These are phyloP conservation scores for Cyclophora albipunctata DNA, from an alignment of 2,888 invertebrate species.

Conservation along the genomic window DNA sequence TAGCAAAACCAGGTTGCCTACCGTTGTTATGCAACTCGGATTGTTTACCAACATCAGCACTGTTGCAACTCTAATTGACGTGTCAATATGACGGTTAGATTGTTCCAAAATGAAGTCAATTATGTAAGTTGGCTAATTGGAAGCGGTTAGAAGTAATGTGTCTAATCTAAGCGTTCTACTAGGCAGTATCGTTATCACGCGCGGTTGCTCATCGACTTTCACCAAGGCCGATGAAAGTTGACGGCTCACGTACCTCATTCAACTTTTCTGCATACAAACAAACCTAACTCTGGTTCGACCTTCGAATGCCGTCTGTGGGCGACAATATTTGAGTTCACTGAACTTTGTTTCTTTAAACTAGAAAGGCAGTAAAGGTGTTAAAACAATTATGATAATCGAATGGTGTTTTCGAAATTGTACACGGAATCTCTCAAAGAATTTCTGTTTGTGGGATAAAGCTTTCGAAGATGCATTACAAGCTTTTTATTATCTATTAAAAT, in stretches of 20 bases:
- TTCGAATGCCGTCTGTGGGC: constrained; percentile 16
- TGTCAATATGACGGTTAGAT: constrained; percentile 19
- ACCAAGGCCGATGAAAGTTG: constrained; percentile 67
- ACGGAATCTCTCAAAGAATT: too few relatives aligned
- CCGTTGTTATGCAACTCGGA: constrained; percentile 33
- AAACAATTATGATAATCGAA: too few relatives aligned
- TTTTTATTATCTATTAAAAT: too few relatives aligned
- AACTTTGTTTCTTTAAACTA: constrained; percentile 2
- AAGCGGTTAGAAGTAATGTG: constrained; percentile 16
- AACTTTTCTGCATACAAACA: constrained; percentile 52
- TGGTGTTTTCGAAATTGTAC: too few relatives aligned
- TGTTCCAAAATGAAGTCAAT: constrained; percentile 18
- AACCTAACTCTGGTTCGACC: constrained; percentile 20
- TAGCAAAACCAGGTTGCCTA: constrained; percentile 24
- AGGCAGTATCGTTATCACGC: constrained; percentile 41
- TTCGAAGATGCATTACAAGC: too few relatives aligned
- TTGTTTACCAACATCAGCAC: constrained; percentile 22
- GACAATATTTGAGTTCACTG: constrained; percentile 10
- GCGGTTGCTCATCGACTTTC: constrained; percentile 56
- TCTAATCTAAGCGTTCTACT: constrained; percentile 25
- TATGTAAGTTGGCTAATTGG: constrained; percentile 25
- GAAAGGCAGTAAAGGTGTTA: too few relatives aligned
- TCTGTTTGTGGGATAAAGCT: too few relatives aligned
- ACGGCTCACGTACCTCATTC: constrained; percentile 28
- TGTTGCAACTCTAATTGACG: constrained; percentile 27